phyloP scores from a whole-genome alignment of 2,888 invertebrate species.

The Oscheius sp. region DNA sequence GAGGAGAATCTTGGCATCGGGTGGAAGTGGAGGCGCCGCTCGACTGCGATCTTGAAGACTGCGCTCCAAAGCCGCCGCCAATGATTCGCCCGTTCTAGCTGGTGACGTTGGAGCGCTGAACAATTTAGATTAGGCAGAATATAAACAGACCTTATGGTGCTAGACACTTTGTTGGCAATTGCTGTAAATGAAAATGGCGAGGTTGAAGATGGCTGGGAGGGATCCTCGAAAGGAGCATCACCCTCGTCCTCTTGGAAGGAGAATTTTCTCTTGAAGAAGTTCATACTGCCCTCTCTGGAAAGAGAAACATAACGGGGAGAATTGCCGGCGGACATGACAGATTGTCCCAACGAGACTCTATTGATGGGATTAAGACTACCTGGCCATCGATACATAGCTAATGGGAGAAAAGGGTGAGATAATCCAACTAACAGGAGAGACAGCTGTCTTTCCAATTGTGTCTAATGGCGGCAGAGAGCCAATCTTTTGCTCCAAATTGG shows the following conservation, averaged over 20 bases:
- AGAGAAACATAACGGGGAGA: not conserved
- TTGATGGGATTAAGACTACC: slow-evolving; percentile 1
- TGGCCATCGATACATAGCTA: not conserved
- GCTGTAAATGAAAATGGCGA: slow-evolving; percentile 57
- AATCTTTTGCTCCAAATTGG: slow-evolving; percentile 24
- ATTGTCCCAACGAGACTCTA: slow-evolving; percentile 4
- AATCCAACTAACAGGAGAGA: not conserved
- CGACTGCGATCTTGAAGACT: slow-evolving; percentile 50
- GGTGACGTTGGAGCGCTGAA: slow-evolving; percentile 63
- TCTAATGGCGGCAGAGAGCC: slow-evolving; percentile 2
- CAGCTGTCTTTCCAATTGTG: slow-evolving; percentile 1
- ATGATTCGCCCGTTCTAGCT: slow-evolving; percentile 52
- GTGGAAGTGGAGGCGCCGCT: slow-evolving; percentile 44
- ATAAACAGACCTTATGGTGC: slow-evolving; percentile 53
- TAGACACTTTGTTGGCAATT: slow-evolving; percentile 60
- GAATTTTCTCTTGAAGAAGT: slow-evolving; percentile 65
- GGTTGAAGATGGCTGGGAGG: slow-evolving; percentile 44
- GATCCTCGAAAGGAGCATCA: slow-evolving; percentile 47
- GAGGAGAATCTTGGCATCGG: slow-evolving; percentile 57
- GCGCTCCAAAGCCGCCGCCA: slow-evolving; percentile 59
- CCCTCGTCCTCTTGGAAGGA: slow-evolving; percentile 60
- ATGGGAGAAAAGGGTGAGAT: slow-evolving; percentile 11
- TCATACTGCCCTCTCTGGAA: slow-evolving; percentile 43
- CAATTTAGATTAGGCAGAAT: not conserved
- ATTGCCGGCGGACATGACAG: slow-evolving; percentile 7